Conservation (phyloP, 2,888 invertebrate species). For the Hoplodrina ambigua region DNA sequence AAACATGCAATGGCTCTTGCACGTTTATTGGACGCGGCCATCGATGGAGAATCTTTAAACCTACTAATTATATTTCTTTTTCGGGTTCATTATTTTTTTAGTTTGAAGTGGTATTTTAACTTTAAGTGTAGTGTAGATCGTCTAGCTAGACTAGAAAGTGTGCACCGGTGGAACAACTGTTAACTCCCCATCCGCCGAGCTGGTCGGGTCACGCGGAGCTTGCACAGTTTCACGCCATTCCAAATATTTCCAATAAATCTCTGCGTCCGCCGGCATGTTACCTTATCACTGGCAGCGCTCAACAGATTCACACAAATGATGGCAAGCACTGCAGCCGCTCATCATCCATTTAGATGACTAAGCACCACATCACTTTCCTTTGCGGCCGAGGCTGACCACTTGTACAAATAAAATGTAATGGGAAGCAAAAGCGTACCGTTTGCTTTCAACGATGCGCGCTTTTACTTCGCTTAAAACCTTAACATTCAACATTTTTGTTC, state of each 20-base stretch:
- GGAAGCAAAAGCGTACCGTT: slow-evolving; percentile 8
- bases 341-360: slow-evolving; percentile 33
- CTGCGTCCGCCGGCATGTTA: slow-evolving; percentile 5
- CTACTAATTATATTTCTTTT: too few relatives aligned
- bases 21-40: too few relatives aligned
- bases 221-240: background rate
- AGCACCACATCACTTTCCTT: slow-evolving; percentile 34
- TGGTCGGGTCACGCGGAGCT: background rate
- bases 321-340: slow-evolving; percentile 1
- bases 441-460: slow-evolving; percentile 10
- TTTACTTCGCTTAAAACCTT: slow-evolving; percentile 26
- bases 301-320: slow-evolving; percentile 2
- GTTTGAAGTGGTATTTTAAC: background rate
- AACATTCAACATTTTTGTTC: background rate
- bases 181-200: background rate
- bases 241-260: slow-evolving; percentile 17
- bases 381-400: background rate
- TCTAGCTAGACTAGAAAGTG: background rate
- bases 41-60: background rate
- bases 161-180: background rate
- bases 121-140: background rate
- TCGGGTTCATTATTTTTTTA: background rate
- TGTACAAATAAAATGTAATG: slow-evolving; percentile 27
- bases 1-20: too few relatives aligned
- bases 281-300: slow-evolving; percentile 4